Evolutionary conservation across 1,140 invertebrate species (phyloP).

Genomic region (Venturia canescens): DNA sequence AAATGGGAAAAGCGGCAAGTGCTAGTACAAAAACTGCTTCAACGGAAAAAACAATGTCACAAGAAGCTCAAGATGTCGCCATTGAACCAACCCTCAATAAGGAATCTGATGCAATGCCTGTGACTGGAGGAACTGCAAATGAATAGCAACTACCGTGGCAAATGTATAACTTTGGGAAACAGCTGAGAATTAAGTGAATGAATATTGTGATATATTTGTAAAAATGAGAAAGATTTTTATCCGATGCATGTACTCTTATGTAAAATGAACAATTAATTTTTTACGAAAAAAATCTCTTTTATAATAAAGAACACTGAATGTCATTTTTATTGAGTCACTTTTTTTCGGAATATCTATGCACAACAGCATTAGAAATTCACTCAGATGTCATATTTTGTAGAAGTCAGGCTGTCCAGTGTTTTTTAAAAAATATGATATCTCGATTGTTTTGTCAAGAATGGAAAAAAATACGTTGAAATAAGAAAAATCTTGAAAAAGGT

Average conservation of each 20-base stretch:
- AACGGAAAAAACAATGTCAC: not conserved
- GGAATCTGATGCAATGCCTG: not conserved
- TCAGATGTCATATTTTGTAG: no score
- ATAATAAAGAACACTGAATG: not conserved
- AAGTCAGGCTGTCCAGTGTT: no score
- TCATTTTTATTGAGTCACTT: not conserved
- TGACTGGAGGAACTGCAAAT: not conserved
- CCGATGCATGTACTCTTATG: not conserved
- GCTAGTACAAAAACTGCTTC: no score
- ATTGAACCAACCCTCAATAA: no score
- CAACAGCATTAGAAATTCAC: no score
- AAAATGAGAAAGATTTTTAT: not conserved
- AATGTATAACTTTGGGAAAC: not conserved
- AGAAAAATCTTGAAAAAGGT: not conserved
- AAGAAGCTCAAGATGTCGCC: not conserved
- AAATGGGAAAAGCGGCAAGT: no score
- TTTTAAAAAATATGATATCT: no score
- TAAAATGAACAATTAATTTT: not conserved
- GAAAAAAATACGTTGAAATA: not conserved
- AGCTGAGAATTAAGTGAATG: not conserved
- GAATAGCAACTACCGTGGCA: not conserved
- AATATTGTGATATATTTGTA: conserved; percentile 29
- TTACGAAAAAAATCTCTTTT: not conserved
- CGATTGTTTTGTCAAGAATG: not conserved
- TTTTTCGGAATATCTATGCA: no score